Percentiles rank a stretch among this genome's conserved stretches.
These are phyloP conservation scores for Xerus inauris DNA, from an alignment of 2,113 vertebrate species.

Conservation along the genomic window DNA sequence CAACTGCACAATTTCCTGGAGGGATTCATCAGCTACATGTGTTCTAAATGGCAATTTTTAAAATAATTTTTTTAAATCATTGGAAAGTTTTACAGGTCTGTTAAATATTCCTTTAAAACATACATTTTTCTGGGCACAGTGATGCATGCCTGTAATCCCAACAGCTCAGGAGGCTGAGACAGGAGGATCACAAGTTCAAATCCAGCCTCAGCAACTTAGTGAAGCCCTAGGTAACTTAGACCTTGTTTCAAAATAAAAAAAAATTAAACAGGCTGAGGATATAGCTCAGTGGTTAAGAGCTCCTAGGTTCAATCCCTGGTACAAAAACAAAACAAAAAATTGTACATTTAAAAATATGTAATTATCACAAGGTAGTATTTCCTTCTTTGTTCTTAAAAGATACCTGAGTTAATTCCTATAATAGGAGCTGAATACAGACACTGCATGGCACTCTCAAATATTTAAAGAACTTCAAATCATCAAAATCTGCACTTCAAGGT, in stretches of 20 bases:
- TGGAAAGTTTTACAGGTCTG: neutral
- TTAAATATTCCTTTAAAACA: neutral
- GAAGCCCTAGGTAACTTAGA: no score
- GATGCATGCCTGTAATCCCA: no score
- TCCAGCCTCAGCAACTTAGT: no score
- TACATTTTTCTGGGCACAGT: no score
- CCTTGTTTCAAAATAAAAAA: no score
- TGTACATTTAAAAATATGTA: neutral
- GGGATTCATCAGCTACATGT: neutral
- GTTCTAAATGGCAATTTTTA: neutral
- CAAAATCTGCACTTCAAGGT: neutral
- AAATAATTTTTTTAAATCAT: neutral
- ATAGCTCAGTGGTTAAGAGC: no score
- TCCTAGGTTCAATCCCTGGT: no score
- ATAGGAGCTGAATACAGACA: neutral
- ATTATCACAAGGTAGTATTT: neutral
- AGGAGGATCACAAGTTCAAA: no score
- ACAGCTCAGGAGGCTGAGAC: no score
- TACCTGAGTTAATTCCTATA: neutral
- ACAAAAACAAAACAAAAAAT: no score
- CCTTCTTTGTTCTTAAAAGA: neutral
- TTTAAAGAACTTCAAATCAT: conserved; percentile 6
- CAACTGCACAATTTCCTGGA: neutral
- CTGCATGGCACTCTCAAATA: neutral
- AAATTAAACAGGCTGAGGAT: no score